phyloP scores from a whole-genome alignment of 2,797 vertebrate species.

The Sternarchorhynchus goeldii region DNA sequence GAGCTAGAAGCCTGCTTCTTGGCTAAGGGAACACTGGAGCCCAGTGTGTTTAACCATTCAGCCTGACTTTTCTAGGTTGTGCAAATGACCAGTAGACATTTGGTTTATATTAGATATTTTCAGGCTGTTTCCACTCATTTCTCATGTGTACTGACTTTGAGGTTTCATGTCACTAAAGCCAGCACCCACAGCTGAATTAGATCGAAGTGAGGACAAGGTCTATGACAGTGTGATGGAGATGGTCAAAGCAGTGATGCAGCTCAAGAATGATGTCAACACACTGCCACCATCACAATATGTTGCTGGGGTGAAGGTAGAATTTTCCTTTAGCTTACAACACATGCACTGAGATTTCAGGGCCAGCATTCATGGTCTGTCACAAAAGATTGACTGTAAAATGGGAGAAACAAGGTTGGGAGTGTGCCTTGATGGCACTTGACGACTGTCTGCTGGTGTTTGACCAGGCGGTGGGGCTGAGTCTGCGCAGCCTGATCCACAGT shows the following conservation, averaged over 20 bases:
- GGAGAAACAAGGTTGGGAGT: not conserved
- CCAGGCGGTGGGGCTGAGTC: conserved; percentile 83
- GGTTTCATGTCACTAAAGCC: conserved; percentile 63
- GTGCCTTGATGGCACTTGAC: not conserved
- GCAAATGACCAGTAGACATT: not conserved
- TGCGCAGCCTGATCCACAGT: conserved; percentile 84
- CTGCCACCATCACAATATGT: conserved; percentile 83
- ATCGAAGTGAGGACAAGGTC: conserved; percentile 84
- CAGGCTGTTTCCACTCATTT: not conserved
- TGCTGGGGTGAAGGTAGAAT: conserved; percentile 81
- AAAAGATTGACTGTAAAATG: not conserved
- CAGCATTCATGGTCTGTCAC: not conserved
- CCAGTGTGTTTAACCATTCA: too few relatives aligned
- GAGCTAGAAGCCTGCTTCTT: conserved; percentile 25
- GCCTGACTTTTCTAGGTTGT: not conserved
- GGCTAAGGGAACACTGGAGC: conserved; percentile 4
- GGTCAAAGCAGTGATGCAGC: conserved; percentile 85
- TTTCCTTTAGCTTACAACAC: not conserved
- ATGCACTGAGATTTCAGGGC: not conserved
- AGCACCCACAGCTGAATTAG: conserved; percentile 85
- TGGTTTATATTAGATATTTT: not conserved
- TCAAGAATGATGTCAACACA: conserved; percentile 85
- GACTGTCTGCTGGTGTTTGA: conserved; percentile 10
- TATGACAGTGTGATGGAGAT: conserved; percentile 87
- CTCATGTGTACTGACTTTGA: not conserved